Base-by-base conservation (phyloP, 2,113 vertebrate genomes). In the Apaloderma vittatum region DNA sequence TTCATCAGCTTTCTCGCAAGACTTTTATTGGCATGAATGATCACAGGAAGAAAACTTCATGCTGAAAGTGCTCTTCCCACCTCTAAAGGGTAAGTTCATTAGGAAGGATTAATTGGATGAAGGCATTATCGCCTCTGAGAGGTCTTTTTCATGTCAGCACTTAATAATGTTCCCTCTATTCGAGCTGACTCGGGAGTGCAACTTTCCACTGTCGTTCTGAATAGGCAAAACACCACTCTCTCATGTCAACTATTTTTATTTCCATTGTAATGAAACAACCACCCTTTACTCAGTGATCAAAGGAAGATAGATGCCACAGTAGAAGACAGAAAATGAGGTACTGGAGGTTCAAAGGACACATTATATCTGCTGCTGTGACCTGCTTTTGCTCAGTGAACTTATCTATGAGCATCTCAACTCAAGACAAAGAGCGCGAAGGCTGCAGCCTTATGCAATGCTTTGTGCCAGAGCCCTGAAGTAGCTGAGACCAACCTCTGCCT, bases 31-130 rank as follows among this genome's bases (percentile, higher is more conserved):
- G 88, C 79, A 84, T 61, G 84, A 78, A 93, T 92, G 94, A 94
- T 89, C 92, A 94, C 79, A 92, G 94, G 95, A 92, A 94, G 90
- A 68, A 93, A 95, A 94, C 88, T 77, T 96, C 91, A 61, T 0
- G 2, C 93, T 95, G 91, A 61, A 96, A 81, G n/a, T 81, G 65
- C 51, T 94, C 72, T 93, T 45, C 86, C 76, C 80, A 85, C 46
- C 52, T 95, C 73, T 0, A 0, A 95, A 96, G 86, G 67, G 68
- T 80, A 95, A 97, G 76, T 94, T 95, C 65, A 93, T 91, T 95
- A 95, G 88, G 76, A 68, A 92, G 70, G 76, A 93, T 88, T 97
- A 97, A 96, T 92, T 96, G 90, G 76, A 49, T 81, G 77, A 97
- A 95, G 76, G 61, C 62, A 62, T 92, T 89, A 40, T 70, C 73